These are phyloP conservation scores for Oasisia sp. DNA, from an alignment of 2,888 invertebrate species.

Conservation along the genomic window DNA sequence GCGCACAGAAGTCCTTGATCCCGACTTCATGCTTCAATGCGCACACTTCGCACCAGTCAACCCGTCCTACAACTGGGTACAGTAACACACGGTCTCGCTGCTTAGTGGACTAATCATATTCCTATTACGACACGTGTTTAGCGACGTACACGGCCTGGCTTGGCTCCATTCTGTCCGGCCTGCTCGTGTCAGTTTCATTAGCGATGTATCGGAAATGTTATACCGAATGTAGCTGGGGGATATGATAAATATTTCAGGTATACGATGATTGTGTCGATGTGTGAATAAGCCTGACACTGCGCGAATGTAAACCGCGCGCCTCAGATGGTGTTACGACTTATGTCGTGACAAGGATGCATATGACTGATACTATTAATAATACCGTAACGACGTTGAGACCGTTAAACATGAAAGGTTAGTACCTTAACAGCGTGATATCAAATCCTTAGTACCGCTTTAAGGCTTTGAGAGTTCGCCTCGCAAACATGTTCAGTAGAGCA, in stretches of 20 bases:
- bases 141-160: not conserved
- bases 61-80: not conserved
- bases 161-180: not conserved
- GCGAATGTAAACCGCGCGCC: not conserved
- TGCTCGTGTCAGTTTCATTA: not conserved
- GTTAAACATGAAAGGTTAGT: too few relatives aligned
- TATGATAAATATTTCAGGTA: not conserved
- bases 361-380: too few relatives aligned
- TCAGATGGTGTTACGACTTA: not conserved
- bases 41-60: not conserved
- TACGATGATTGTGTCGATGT: not conserved
- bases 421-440: too few relatives aligned
- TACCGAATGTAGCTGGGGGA: not conserved
- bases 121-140: not conserved
- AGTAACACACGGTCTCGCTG: not conserved
- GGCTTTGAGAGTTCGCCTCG: too few relatives aligned
- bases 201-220: not conserved
- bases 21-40: not conserved
- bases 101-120: not conserved
- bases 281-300: not conserved
- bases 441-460: too few relatives aligned
- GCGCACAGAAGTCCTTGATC: too few relatives aligned
- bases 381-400: too few relatives aligned
- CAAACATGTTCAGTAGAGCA: too few relatives aligned
- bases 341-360: too few relatives aligned